phyloP scores from a whole-genome alignment of 2,797 vertebrate species.

The Erithacus rubecula region DNA sequence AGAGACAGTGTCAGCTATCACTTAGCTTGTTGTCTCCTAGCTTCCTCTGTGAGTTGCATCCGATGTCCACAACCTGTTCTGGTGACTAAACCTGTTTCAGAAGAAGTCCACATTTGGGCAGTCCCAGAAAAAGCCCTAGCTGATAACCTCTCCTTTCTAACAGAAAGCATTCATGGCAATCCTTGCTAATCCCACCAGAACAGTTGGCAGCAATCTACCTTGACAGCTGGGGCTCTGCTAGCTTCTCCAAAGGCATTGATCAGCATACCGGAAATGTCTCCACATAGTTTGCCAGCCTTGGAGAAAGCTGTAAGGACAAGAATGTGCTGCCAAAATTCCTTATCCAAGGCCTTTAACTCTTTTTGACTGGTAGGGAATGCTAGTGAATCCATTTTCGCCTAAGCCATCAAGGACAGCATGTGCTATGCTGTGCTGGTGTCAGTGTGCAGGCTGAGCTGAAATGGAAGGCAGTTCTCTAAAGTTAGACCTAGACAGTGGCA shows the following conservation, averaged over 20 bases:
- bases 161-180: neutral
- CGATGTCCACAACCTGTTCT: neutral
- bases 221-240: slow-evolving; percentile 28
- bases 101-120: slow-evolving; percentile 9
- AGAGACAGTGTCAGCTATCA: neutral
- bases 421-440: neutral
- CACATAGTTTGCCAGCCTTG: neutral
- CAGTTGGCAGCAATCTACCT: neutral
- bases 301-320: neutral
- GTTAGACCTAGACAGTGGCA: neutral
- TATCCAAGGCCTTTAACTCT: neutral
- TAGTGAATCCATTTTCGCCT: neutral
- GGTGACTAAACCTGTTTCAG: neutral
- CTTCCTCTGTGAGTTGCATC: neutral
- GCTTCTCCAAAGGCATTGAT: neutral
- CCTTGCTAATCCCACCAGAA: neutral
- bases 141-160: neutral
- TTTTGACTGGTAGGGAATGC: neutral
- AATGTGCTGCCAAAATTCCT: slow-evolving; percentile 24
- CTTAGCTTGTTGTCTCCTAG: neutral
- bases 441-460: neutral
- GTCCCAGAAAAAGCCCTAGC: neutral
- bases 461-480: neutral
- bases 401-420: neutral
- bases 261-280: slow-evolving; percentile 21